These are phyloP conservation scores for Stegophylla sp. DNA, from an alignment of 2,888 invertebrate species.

Conservation along the genomic window DNA sequence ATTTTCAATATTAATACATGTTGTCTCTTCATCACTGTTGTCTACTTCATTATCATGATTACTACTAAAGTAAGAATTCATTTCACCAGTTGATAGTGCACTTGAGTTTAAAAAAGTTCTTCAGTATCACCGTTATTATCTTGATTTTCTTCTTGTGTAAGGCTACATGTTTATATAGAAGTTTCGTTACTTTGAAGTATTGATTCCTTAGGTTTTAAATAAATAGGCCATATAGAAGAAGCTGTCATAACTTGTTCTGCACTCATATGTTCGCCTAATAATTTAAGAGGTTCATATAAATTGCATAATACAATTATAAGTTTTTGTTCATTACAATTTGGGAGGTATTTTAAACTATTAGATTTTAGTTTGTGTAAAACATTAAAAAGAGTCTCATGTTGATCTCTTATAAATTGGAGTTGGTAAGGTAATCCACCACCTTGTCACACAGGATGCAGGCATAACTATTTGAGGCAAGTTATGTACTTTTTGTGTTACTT, in stretches of 20 bases:
- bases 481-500: slow-evolving; percentile 1
- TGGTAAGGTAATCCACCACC: slow-evolving; percentile 9
- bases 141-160: not conserved
- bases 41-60: not conserved
- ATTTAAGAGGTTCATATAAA: slow-evolving; percentile 4
- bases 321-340: slow-evolving; percentile 11
- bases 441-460: slow-evolving; percentile 14
- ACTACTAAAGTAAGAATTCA: not conserved
- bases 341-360: slow-evolving; percentile 6
- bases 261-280: not conserved
- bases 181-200: not conserved
- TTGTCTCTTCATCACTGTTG: not conserved
- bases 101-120: not conserved
- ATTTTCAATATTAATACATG: not conserved
- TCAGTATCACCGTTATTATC: too few species aligned
- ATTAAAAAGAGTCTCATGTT: not conserved
- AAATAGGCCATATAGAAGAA: slow-evolving; percentile 7
- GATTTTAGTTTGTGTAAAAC: slow-evolving; percentile 1
- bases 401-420: not conserved
- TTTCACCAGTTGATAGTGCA: not conserved
- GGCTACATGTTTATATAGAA: not conserved
- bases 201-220: not conserved
- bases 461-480: slow-evolving; percentile 12
- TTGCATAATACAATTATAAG: not conserved
- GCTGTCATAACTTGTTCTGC: slow-evolving; percentile 9